These are phyloP conservation scores for Drosophila malerkotliana DNA, from an alignment of 1,140 invertebrate species.

Conservation along the genomic window DNA sequence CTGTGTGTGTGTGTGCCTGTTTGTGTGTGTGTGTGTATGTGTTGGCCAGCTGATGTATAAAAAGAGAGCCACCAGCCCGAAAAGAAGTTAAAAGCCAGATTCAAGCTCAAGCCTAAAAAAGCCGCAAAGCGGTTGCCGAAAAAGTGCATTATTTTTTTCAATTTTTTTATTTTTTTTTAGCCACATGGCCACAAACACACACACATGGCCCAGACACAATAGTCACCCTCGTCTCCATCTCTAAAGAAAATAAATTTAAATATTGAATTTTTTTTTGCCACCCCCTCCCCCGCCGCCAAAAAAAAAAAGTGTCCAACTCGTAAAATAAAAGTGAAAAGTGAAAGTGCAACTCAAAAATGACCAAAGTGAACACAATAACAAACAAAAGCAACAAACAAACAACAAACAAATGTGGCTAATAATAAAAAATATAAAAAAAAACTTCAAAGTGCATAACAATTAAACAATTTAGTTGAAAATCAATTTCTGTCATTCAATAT, in stretches of 20 bases:
- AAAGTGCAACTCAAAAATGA: conserved; percentile 68
- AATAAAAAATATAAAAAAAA: conserved; percentile 14
- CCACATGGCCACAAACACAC: not conserved
- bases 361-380: conserved; percentile 39
- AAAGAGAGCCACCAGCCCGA: not conserved
- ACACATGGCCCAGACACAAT: conserved; percentile 4
- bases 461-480: conserved; percentile 27
- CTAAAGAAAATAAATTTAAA: too few relatives aligned
- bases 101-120: conserved; percentile 8
- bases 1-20: conserved; percentile 9
- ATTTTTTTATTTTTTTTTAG: conserved; percentile 13
- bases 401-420: conserved; percentile 25
- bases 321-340: conserved; percentile 75
- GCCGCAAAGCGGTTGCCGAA: conserved; percentile 6
- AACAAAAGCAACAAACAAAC: conserved; percentile 25
- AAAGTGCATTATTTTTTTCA: conserved; percentile 15
- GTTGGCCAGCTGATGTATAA: conserved; percentile 25
- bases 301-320: conserved; percentile 39
- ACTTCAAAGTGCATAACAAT: conserved; percentile 42
- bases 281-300: not conserved
- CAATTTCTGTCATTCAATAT: conserved; percentile 32
- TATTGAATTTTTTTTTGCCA: conserved; percentile 4
- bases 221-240: not conserved
- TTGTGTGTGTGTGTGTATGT: conserved; percentile 17
- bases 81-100: conserved; percentile 18